A percentile compares a stretch with the other conserved stretches of the same genome.
phyloP scores from a whole-genome alignment of 2,888 invertebrate genomes.

The Nymphalis c-album region DNA sequence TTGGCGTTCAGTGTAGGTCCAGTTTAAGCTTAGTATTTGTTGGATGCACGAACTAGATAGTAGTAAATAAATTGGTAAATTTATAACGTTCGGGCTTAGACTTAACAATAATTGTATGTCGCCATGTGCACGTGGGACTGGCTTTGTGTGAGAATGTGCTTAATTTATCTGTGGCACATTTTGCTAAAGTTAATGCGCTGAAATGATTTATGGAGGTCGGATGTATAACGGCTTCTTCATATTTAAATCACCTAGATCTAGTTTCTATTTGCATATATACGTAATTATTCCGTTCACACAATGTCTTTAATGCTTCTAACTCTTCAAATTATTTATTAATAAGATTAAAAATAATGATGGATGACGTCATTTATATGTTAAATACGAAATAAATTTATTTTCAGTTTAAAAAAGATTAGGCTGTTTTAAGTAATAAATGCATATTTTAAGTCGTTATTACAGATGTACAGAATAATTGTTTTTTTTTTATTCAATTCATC shows the following conservation, averaged over 20 bases:
- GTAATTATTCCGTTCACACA: not conserved
- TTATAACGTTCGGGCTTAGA: slow-evolving; percentile 50
- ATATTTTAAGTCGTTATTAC: too few species aligned
- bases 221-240: not conserved
- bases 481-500: too few species aligned
- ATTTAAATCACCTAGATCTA: slow-evolving; percentile 16
- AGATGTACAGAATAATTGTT: too few species aligned
- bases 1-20: slow-evolving; percentile 25
- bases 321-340: slow-evolving; percentile 3
- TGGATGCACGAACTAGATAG: slow-evolving; percentile 67
- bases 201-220: slow-evolving; percentile 22
- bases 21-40: slow-evolving; percentile 36
- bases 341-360: not conserved
- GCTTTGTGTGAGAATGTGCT: slow-evolving; percentile 12
- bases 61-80: slow-evolving; percentile 58
- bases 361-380: not conserved
- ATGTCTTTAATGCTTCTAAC: not conserved
- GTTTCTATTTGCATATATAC: slow-evolving; percentile 13
- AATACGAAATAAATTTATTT: not conserved
- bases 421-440: too few species aligned
- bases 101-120: slow-evolving; percentile 27
- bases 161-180: slow-evolving; percentile 22
- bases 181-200: slow-evolving; percentile 20
- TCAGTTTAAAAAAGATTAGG: not conserved
- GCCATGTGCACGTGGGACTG: slow-evolving; percentile 11